Base-by-base conservation (phyloP, 2,888 invertebrate genomes). In the Phasia obesa region DNA sequence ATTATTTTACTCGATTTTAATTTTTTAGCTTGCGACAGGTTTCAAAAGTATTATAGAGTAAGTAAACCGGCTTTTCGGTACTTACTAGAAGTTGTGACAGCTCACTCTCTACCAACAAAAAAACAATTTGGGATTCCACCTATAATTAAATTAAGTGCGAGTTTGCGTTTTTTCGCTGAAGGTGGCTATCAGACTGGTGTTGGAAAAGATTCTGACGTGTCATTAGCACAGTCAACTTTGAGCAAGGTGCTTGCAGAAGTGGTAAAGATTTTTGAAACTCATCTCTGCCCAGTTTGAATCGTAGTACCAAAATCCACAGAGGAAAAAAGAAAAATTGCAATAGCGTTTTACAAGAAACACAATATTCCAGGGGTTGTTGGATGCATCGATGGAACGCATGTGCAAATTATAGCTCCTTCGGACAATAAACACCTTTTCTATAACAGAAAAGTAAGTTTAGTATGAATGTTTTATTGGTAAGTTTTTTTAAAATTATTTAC, bases 211-310 rank as follows among this genome's bases (percentile, higher is more conserved):
- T 13, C 2, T 7, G 42, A 60, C 42, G 60, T 42, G 15, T 1
- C 21, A 7, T 21, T 60, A 42, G 42, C 21, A 2, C 60, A 60
- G 23, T 23, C 60, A 2, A 42, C 42, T 23, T 60, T 60, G 4
- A 23, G 60, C 4, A 23, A 23, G 15, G 23, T 21, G 6, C 60
- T 60, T 13, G 31, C 51, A n/a, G 59, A 59, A 25, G 59, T 69
- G 13, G 27, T 55, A 2, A 23, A 74, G 31, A 67, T 80, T 15
- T 73, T 67, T 27, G 23, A 73, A 51, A 23, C n/a, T 0, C 25
- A 79, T 47, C 27, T 79, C 17, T 70, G 70, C 57, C 70, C 70
- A 11, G n/a, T 27, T 13, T 81, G 64, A 57, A 75, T 81, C 17
- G 27, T 27, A 21, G 27, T 55, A n/a, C 53, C 53, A 25, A 15